Conservation (phyloP, 2,888 invertebrate species). For the Noctuana brunneofusca region DNA sequence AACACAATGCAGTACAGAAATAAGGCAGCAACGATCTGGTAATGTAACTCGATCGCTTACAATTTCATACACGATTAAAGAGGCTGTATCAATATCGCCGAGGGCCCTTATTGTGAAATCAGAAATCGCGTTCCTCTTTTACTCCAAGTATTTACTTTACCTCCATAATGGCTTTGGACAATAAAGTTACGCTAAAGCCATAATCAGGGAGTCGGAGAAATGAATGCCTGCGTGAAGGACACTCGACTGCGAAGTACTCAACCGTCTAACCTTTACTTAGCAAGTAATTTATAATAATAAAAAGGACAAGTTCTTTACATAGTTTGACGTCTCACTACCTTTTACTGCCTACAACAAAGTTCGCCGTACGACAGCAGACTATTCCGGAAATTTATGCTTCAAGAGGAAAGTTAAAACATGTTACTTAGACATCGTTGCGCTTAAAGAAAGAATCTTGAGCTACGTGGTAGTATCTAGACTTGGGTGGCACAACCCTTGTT, state of each 20-base stretch:
- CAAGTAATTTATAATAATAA: conserved; percentile 50
- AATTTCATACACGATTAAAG: conserved; percentile 34
- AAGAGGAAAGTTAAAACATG: conserved; percentile 16
- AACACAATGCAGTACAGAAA: conserved; percentile 4
- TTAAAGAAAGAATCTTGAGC: conserved; percentile 17
- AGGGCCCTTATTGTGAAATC: conserved; percentile 37
- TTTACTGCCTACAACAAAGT: conserved; percentile 61
- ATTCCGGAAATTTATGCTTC: conserved; percentile 61
- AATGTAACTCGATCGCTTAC: conserved; percentile 20
- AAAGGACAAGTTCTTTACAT: conserved; percentile 42
- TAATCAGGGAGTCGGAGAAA: conserved; percentile 51
- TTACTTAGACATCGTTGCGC: neutral
- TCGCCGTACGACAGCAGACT: conserved; percentile 47
- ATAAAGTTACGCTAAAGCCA: conserved; percentile 47
- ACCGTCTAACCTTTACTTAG: conserved; percentile 53
- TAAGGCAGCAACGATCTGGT: conserved; percentile 18
- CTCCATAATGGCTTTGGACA: conserved; percentile 36
- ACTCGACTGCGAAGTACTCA: conserved; percentile 48
- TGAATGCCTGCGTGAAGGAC: conserved; percentile 24
- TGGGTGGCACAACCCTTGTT: conserved; percentile 8
- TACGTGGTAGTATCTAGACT: neutral
- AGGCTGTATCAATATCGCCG: conserved; percentile 36
- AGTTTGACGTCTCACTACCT: conserved; percentile 55
- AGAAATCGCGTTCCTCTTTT: conserved; percentile 34
- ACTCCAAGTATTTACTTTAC: conserved; percentile 34